Evolutionary conservation across 2,113 vertebrate genomes (phyloP).

Genomic region (Ondatra zibethicus): DNA sequence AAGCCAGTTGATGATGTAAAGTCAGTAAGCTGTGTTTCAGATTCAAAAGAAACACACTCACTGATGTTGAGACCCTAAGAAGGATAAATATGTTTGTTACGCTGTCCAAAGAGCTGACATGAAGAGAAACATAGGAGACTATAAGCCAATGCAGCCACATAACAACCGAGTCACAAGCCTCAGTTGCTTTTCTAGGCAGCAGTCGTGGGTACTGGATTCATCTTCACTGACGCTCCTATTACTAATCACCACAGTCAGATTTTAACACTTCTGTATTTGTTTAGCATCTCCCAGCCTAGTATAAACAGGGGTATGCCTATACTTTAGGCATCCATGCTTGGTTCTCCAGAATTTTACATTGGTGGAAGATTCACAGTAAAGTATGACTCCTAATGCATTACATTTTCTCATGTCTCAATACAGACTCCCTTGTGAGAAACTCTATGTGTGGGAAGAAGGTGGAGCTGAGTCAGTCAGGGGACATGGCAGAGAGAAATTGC

Average conservation of each 20-base stretch:
- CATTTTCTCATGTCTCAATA: not conserved
- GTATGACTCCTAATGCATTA: not conserved
- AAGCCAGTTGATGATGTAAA: not conserved
- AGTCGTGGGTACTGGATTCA: not conserved
- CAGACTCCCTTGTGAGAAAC: not conserved
- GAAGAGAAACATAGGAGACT: not conserved
- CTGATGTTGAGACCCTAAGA: not conserved
- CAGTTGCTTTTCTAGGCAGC: not conserved
- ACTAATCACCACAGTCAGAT: not conserved
- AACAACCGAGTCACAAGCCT: not conserved
- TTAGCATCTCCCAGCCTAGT: not conserved
- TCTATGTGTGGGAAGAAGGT: not conserved
- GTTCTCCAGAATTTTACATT: not conserved
- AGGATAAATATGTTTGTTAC: not conserved
- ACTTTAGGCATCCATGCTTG: not conserved
- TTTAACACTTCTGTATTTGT: not conserved
- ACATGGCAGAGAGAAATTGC: not conserved
- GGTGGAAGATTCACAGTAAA: not conserved
- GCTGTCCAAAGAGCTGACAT: not conserved
- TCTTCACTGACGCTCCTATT: not conserved
- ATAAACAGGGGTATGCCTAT: not conserved
- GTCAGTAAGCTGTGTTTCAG: not conserved
- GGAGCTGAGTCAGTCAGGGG: not conserved
- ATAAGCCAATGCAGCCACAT: fast-evolving
- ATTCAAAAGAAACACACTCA: not conserved